These are phyloP conservation scores for Hephaestus fuliginosus DNA, from an alignment of 2,797 vertebrate genomes.

Conservation along the genomic window DNA sequence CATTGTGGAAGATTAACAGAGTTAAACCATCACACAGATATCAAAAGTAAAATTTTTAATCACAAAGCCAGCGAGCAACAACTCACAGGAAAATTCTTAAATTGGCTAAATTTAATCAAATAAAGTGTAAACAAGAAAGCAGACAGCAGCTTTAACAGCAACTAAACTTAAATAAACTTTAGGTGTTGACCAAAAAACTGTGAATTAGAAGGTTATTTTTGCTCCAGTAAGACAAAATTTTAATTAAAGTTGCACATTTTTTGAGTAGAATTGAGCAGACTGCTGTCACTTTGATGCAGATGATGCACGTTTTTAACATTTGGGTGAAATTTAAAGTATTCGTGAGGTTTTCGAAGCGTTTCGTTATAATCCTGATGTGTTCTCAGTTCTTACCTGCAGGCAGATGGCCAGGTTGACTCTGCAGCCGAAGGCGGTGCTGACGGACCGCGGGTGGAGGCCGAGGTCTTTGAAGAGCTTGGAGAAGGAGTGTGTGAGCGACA, in stretches of 20 bases:
- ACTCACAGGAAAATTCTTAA: not conserved
- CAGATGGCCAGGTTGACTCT: slow-evolving; percentile 97
- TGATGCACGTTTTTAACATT: too few species aligned
- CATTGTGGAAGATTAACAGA: not conserved
- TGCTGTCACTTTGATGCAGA: too few species aligned
- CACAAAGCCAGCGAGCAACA: too few species aligned
- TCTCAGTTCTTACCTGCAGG: slow-evolving; percentile 91
- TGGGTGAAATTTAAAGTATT: not conserved
- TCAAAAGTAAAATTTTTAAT: not conserved
- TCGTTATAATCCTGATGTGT: not conserved
- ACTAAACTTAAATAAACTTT: not conserved
- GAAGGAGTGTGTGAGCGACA: slow-evolving; percentile 96
- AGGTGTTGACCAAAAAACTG: not conserved
- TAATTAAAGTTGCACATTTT: not conserved
- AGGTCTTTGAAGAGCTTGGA: slow-evolving; percentile 98
- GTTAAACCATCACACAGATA: not conserved
- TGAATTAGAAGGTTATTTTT: not conserved
- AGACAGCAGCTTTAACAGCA: too few species aligned
- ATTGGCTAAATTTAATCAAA: not conserved
- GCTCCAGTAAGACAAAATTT: not conserved
- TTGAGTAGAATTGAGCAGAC: too few species aligned
- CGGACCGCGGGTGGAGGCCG: slow-evolving; percentile 92
- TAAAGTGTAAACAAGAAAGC: too few species aligned
- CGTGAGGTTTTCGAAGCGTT: not conserved
- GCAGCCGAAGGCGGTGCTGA: slow-evolving; percentile 98